A percentile compares a stretch with the other conserved stretches of the same genome.
Evolutionary conservation across 2,113 vertebrate genomes (phyloP).

Genomic region (Ovis canadensis): DNA sequence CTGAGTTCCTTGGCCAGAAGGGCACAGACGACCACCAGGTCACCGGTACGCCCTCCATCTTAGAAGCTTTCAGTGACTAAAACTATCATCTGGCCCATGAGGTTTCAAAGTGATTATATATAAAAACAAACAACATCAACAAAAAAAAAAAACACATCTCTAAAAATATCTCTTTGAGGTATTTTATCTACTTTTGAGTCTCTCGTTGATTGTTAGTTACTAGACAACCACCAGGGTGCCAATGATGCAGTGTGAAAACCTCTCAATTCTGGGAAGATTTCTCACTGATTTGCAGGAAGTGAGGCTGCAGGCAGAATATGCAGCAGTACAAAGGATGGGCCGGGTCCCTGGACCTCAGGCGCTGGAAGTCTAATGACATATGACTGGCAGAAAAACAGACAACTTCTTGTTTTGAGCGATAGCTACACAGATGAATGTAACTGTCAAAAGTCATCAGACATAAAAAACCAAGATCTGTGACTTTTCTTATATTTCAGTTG

Average conservation of each 20-base stretch:
- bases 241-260: accelerated
- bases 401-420: not conserved
- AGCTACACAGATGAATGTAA: not conserved
- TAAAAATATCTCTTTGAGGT: not conserved
- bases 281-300: accelerated
- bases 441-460: not conserved
- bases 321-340: accelerated
- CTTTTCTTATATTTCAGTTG: not conserved
- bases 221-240: not conserved
- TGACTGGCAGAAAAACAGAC: accelerated
- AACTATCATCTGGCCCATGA: not conserved
- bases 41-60: accelerated
- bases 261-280: accelerated
- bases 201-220: not conserved
- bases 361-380: accelerated
- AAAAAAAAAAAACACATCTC: not conserved
- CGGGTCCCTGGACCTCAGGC: accelerated
- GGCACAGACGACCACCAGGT: accelerated
- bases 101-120: not conserved
- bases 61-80: not conserved
- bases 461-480: not conserved
- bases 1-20: not conserved
- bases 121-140: not conserved
- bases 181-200: not conserved
- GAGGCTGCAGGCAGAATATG: not conserved